Percentiles rank a stretch among this genome's conserved stretches.
Evolutionary conservation across 1,140 invertebrate species (phyloP).

Genomic region (Phymastichus coffea): DNA sequence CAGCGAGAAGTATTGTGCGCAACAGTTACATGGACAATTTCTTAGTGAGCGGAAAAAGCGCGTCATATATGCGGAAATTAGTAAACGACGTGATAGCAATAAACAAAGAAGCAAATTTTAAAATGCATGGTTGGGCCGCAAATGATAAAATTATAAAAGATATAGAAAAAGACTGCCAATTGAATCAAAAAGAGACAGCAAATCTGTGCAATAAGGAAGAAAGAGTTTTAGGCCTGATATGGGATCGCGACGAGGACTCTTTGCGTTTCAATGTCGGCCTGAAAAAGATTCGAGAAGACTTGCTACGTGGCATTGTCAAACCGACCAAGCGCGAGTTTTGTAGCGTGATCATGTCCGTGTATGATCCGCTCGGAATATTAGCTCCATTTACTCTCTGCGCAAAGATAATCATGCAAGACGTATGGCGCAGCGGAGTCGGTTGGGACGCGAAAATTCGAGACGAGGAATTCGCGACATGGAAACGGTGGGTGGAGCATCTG

Average conservation of each 20-base stretch:
- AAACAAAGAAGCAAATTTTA: too few species aligned
- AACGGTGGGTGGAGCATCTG: conserved; percentile 5
- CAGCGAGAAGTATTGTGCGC: background rate
- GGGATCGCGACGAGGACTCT: background rate
- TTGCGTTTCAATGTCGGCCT: background rate
- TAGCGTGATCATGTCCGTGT: background rate
- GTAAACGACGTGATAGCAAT: too few species aligned
- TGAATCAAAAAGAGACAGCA: background rate
- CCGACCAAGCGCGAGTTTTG: background rate
- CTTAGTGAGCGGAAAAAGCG: too few species aligned
- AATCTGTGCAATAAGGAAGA: background rate
- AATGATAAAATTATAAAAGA: background rate
- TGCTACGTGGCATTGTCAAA: background rate
- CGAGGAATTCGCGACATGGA: background rate
- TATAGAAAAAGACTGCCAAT: background rate
- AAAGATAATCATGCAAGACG: conserved; percentile 14
- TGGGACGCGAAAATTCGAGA: too few species aligned
- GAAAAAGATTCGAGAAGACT: background rate
- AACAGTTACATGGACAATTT: too few species aligned
- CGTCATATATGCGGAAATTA: too few species aligned
- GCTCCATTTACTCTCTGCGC: too few species aligned
- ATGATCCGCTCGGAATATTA: background rate
- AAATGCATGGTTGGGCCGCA: conserved; percentile 22
- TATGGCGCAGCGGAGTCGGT: conserved; percentile 32
- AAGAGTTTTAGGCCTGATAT: background rate